These are phyloP conservation scores for Zosterops japonicus DNA, from an alignment of 2,113 vertebrate genomes.

Conservation along the genomic window DNA sequence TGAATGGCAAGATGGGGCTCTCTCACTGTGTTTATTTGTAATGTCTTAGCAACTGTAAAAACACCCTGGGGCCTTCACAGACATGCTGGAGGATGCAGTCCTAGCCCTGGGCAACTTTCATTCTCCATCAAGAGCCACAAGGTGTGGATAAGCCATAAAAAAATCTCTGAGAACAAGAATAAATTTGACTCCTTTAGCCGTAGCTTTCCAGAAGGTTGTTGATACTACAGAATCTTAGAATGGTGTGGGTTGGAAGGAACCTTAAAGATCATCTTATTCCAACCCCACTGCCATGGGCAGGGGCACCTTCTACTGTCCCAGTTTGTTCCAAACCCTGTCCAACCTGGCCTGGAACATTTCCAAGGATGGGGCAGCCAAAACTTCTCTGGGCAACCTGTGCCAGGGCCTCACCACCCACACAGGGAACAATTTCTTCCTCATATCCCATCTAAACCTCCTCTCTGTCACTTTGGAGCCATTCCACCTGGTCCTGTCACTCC, in stretches of 20 bases:
- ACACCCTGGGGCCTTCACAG: not conserved
- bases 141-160: not conserved
- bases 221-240: not conserved
- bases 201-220: not conserved
- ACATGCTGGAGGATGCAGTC: not conserved
- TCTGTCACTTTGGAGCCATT: not conserved
- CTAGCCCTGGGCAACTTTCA: not conserved
- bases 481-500: not conserved
- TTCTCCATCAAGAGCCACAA: not conserved
- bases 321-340: accelerated
- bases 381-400: accelerated
- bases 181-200: not conserved
- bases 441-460: accelerated
- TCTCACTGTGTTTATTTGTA: not conserved
- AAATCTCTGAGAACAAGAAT: not conserved
- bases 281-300: not conserved
- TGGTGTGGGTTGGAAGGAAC: accelerated
- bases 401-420: not conserved
- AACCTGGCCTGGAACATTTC: accelerated
- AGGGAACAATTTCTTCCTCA: accelerated
- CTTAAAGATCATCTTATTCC: not conserved
- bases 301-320: not conserved
- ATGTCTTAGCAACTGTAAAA: not conserved
- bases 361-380: not conserved
- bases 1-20: not conserved